Conservation (phyloP, 1,140 invertebrate species). For the Apis cerana region DNA sequence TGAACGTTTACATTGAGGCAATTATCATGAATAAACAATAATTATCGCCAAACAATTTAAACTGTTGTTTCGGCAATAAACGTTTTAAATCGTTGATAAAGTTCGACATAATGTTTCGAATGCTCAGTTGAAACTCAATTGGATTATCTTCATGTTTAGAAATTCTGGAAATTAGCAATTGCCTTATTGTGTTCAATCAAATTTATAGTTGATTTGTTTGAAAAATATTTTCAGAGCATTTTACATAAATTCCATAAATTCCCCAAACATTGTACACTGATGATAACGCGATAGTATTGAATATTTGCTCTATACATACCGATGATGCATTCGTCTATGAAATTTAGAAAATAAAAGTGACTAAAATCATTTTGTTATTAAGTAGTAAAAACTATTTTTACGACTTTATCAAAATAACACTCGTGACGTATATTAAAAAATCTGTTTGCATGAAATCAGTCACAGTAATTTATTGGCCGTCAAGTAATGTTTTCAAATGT, state of each 20-base stretch:
- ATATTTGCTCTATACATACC: not conserved
- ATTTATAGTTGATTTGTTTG: constrained; percentile 4
- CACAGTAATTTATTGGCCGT: not conserved
- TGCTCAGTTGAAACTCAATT: not conserved
- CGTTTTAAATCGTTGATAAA: not conserved
- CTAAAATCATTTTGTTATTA: not conserved
- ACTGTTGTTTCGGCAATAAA: constrained; percentile 16
- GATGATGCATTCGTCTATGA: not conserved
- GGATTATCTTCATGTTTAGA: not conserved
- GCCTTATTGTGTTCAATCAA: not conserved
- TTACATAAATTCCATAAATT: not conserved
- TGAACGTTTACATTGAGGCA: not conserved
- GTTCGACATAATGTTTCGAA: not conserved
- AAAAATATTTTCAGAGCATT: not conserved
- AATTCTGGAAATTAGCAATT: not conserved
- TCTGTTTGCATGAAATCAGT: not conserved
- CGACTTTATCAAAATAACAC: not conserved
- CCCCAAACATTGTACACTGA: not conserved
- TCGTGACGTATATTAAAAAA: not conserved
- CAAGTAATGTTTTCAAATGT: not conserved
- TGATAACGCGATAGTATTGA: not conserved
- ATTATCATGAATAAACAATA: constrained; percentile 29
- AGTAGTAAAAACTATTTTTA: not conserved
- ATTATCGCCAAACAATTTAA: constrained; percentile 25
- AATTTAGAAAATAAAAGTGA: not conserved